These are phyloP conservation scores for Osmerus mordax DNA, from an alignment of 2,113 vertebrate species.

Conservation along the genomic window DNA sequence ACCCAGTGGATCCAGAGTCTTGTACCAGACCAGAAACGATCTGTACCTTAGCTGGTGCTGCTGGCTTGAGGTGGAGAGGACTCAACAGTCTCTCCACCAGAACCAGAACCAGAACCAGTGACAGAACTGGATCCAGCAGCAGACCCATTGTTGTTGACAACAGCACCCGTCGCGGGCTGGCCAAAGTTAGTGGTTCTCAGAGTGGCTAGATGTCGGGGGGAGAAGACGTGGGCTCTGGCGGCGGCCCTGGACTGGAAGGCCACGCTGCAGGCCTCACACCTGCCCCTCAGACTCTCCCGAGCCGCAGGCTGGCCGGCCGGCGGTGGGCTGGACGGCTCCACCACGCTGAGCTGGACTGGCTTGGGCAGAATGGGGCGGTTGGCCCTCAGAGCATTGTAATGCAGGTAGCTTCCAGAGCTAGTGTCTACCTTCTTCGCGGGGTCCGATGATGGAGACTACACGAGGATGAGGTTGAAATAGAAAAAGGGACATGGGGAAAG, in stretches of 20 bases:
- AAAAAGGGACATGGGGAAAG: background rate
- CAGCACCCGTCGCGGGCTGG: conserved; percentile 55
- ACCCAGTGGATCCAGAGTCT: conserved; percentile 64
- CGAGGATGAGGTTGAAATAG: conserved; percentile 8
- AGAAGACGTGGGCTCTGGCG: conserved; percentile 86
- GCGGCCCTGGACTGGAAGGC: conserved; percentile 86
- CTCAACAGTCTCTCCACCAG: conserved; percentile 56
- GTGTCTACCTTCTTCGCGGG: conserved; percentile 64
- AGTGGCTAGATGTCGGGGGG: conserved; percentile 80
- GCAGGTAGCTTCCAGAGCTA: conserved; percentile 73
- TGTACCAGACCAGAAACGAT: conserved; percentile 62
- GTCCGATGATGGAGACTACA: conserved; percentile 62
- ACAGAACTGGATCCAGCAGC: conserved; percentile 43
- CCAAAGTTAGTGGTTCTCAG: conserved; percentile 80
- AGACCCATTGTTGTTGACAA: conserved; percentile 67
- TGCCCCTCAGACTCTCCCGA: conserved; percentile 74
- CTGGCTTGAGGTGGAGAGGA: conserved; percentile 59
- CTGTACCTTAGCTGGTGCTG: conserved; percentile 71
- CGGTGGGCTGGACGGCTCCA: conserved; percentile 52
- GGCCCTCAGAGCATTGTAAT: conserved; percentile 76
- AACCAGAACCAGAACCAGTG: conserved; percentile 17
- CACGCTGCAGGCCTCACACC: conserved; percentile 80
- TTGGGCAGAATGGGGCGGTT: conserved; percentile 78
- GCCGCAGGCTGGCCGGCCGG: conserved; percentile 59
- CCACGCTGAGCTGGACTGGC: conserved; percentile 70